Percentiles rank a stretch among this genome's conserved stretches.
phyloP scores from a whole-genome alignment of 2,797 vertebrate genomes.

The Pseudomugil tenellus region DNA sequence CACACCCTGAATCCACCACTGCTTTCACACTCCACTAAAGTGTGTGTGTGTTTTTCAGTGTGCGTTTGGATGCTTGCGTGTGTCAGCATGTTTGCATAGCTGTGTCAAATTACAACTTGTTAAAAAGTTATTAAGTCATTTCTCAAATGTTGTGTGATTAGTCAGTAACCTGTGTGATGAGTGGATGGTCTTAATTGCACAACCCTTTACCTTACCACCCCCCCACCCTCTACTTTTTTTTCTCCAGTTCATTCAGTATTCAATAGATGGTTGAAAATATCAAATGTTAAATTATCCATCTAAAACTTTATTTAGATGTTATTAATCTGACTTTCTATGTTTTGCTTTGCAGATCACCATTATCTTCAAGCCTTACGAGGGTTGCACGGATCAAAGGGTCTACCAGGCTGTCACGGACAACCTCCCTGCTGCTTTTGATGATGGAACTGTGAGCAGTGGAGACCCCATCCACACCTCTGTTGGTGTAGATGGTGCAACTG shows the following conservation, averaged over 20 bases:
- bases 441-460: slow-evolving; percentile 91
- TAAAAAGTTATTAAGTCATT: slow-evolving; percentile 74
- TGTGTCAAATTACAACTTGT: slow-evolving; percentile 79
- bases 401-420: slow-evolving; percentile 95
- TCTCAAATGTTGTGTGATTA: slow-evolving; percentile 56
- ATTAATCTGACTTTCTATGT: slow-evolving; percentile 1
- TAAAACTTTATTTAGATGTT: neutral
- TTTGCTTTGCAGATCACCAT: slow-evolving; percentile 86
- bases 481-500: slow-evolving; percentile 79
- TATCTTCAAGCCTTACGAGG: slow-evolving; percentile 94
- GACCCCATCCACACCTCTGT: slow-evolving; percentile 77
- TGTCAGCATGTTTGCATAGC: slow-evolving; percentile 77
- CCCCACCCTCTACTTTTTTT: neutral
- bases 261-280: neutral
- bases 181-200: slow-evolving; percentile 16
- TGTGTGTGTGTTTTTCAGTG: slow-evolving; percentile 17
- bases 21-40: slow-evolving; percentile 56
- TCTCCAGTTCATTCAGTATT: neutral
- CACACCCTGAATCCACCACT: slow-evolving; percentile 68
- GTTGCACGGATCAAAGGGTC: slow-evolving; percentile 95
- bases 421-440: slow-evolving; percentile 94
- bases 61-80: slow-evolving; percentile 20
- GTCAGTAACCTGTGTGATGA: slow-evolving; percentile 52
- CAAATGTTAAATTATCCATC: neutral
- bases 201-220: neutral